Conservation (phyloP, 2,888 invertebrate species). For the Halictus ligatus region DNA sequence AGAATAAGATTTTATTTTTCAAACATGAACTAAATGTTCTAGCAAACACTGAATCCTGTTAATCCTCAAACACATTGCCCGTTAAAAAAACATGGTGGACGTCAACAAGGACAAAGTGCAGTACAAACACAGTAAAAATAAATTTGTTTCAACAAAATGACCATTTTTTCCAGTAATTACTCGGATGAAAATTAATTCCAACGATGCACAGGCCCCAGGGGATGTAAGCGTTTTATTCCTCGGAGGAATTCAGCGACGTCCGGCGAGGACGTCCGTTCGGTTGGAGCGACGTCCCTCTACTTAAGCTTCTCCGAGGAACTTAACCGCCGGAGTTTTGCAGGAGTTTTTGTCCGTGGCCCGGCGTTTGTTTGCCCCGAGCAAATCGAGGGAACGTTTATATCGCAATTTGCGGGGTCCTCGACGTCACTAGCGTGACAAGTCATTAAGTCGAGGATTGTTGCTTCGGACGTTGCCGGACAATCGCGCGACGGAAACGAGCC, state of each 20-base stretch:
- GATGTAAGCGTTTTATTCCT: no score
- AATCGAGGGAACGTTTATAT: constrained; percentile 51
- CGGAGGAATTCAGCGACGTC: neutral
- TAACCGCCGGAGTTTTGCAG: neutral
- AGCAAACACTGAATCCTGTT: no score
- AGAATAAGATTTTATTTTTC: no score
- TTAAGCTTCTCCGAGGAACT: neutral
- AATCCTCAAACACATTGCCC: no score
- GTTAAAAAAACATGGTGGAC: no score
- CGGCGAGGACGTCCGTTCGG: neutral
- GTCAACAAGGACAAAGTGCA: no score
- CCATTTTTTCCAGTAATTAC: no score
- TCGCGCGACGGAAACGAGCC: neutral
- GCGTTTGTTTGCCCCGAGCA: constrained; percentile 43
- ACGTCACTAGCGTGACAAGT: constrained; percentile 21
- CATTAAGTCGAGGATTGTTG: constrained; percentile 41
- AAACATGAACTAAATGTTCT: no score
- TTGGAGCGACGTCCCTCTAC: neutral
- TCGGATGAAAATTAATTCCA: no score
- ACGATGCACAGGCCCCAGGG: no score
- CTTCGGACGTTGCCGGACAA: constrained; percentile 14
- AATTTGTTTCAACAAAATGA: no score
- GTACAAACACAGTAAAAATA: no score
- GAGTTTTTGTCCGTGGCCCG: neutral
- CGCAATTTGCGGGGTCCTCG: constrained; percentile 30